phyloP scores from a whole-genome alignment of 2,113 vertebrate genomes.

The Pyrgilauda ruficollis region DNA sequence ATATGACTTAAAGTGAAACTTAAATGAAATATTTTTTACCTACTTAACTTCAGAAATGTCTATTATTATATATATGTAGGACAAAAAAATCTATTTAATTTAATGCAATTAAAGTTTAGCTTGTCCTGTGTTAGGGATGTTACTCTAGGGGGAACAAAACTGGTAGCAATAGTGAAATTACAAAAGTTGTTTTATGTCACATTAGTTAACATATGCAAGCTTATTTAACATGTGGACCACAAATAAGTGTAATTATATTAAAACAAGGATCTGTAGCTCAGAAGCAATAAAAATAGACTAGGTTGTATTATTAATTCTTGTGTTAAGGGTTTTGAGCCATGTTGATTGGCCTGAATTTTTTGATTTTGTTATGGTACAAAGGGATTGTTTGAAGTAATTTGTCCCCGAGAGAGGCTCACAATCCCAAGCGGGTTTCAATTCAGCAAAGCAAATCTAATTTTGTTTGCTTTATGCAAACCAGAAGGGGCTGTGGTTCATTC shows the following conservation, averaged over 20 bases:
- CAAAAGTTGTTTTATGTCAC: slow-evolving; percentile 79
- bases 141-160: slow-evolving; percentile 74
- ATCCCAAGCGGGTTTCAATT: slow-evolving; percentile 99
- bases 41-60: slow-evolving; percentile 52
- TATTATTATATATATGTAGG: slow-evolving; percentile 58
- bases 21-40: slow-evolving; percentile 57
- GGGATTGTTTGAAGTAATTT: slow-evolving; percentile 99
- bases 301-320: slow-evolving; percentile 99
- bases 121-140: slow-evolving; percentile 67
- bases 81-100: slow-evolving; percentile 64
- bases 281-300: slow-evolving; percentile 88
- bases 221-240: slow-evolving; percentile 84
- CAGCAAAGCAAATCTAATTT: slow-evolving; percentile 99
- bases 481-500: slow-evolving; percentile 92
- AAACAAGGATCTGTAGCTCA: slow-evolving; percentile 82
- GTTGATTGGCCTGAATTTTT: slow-evolving; percentile 96
- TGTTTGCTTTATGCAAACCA: slow-evolving; percentile 99
- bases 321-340: slow-evolving; percentile 95
- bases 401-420: slow-evolving; percentile 98
- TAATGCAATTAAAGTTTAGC: slow-evolving; percentile 73
- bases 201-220: slow-evolving; percentile 81
- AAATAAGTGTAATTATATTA: slow-evolving; percentile 84
- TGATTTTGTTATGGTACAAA: slow-evolving; percentile 99
- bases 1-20: not conserved
- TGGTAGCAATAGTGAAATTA: slow-evolving; percentile 76